These are phyloP conservation scores for Pseudomugil tenellus DNA, from an alignment of 2,797 vertebrate species.

Conservation along the genomic window DNA sequence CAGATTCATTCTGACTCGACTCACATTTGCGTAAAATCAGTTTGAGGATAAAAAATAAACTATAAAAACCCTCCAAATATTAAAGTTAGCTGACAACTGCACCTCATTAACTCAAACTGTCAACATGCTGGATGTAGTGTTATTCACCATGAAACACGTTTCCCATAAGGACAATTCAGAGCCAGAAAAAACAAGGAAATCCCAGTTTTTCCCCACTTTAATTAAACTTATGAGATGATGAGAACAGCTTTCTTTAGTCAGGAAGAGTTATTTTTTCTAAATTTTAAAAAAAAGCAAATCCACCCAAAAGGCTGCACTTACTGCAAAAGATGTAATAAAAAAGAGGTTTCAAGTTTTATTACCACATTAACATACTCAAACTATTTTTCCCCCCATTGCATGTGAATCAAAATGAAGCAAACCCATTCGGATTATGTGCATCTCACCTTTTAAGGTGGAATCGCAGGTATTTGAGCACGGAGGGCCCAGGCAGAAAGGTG, in stretches of 20 bases:
- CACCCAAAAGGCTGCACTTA: neutral
- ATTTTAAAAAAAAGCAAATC: slow-evolving; percentile 17
- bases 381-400: neutral
- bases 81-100: slow-evolving; percentile 6
- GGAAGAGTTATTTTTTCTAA: slow-evolving; percentile 10
- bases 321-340: too few relatives aligned
- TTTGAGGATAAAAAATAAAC: neutral
- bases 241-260: slow-evolving; percentile 22
- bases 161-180: slow-evolving; percentile 14
- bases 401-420: neutral
- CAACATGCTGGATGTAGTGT: slow-evolving; percentile 14
- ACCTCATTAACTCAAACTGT: slow-evolving; percentile 23
- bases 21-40: slow-evolving; percentile 15
- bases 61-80: slow-evolving; percentile 1
- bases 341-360: too few relatives aligned
- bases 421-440: neutral
- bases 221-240: slow-evolving; percentile 25
- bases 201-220: slow-evolving; percentile 15
- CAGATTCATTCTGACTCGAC: neutral
- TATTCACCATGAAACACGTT: slow-evolving; percentile 36
- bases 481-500: slow-evolving; percentile 90
- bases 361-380: neutral
- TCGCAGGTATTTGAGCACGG: slow-evolving; percentile 88
- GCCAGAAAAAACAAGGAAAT: slow-evolving; percentile 24
- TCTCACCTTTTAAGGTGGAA: slow-evolving; percentile 93